Evolutionary conservation across 2,888 invertebrate genomes (phyloP), one percentile per base, ranked within the genome.

Genomic region (Ophion costatus): DNA sequence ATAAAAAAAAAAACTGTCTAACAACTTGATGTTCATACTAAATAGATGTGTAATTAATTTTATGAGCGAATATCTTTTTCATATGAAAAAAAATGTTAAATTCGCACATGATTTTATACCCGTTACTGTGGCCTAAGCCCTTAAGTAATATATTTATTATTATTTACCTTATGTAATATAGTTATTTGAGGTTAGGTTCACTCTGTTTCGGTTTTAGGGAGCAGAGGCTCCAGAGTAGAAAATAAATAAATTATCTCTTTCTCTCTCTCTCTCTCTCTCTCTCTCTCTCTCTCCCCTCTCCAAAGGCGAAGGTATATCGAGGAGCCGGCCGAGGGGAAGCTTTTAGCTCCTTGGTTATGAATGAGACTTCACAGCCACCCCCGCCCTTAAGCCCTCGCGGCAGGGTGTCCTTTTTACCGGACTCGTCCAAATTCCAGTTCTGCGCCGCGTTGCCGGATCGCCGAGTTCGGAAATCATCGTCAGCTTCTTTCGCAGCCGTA

Each of bases 341-440:
- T 42, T 64, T 77, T 69, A 79, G 81, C 83, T 61, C n/a, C 38
- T 22, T 59, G 80, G 76, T 69, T 67, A 66, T 90, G 91, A 91
- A 91, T 91, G 90, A 85, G 82, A 82, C 86, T 82, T 87, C 86
- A 14, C 51, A 86, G 87, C 89, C 90, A 92, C 91, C 91, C 90
- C 90, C 90, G 89, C 90, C 90, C 88, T 90, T 89, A 89, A 90
- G 90, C 90, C 92, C 88, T 92, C 92, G 82, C 93, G 88, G 91
- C 91, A 85, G 92, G 93, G 90, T 90, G 89, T 89, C 89, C 86
- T 84, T 88, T 88, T 88, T 88, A 85, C 87, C 78, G 85, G 87
- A 89, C 86, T 64, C 85, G 86, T 84, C 88, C 87, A 86, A 84
- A 88, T 90, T 89, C 88, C 83, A 70, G 83, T 79, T 83, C 74